These are phyloP conservation scores for Empidonax traillii DNA, from an alignment of 2,113 vertebrate species.

Conservation along the genomic window DNA sequence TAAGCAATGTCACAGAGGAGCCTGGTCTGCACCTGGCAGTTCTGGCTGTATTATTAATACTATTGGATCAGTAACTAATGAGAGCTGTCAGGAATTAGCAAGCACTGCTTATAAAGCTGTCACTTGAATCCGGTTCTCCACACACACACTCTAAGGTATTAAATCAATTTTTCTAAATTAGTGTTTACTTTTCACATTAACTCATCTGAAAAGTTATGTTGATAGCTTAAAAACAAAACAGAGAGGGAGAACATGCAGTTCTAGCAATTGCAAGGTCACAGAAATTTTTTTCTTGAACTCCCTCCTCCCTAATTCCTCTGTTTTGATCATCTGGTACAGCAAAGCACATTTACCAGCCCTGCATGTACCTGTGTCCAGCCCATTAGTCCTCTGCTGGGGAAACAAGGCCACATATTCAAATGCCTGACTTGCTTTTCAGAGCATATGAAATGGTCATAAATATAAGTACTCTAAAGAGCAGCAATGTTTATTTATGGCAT, in stretches of 20 bases:
- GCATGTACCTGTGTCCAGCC: background rate
- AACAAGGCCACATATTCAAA: background rate
- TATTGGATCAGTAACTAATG: background rate
- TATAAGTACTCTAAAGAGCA: background rate
- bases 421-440: background rate
- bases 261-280: background rate
- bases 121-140: background rate
- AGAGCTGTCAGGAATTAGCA: background rate
- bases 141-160: background rate
- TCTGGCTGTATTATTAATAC: background rate
- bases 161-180: background rate
- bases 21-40: background rate
- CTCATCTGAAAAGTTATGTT: background rate
- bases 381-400: background rate
- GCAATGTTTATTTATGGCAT: background rate
- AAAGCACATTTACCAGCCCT: background rate
- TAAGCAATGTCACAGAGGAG: background rate
- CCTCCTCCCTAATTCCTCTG: background rate
- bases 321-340: background rate
- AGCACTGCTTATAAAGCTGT: background rate
- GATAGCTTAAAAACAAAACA: background rate
- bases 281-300: background rate
- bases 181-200: constrained; percentile 8
- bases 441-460: background rate
- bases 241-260: background rate